phyloP scores from a whole-genome alignment of 2,888 invertebrate species.

The Acleris emargana region DNA sequence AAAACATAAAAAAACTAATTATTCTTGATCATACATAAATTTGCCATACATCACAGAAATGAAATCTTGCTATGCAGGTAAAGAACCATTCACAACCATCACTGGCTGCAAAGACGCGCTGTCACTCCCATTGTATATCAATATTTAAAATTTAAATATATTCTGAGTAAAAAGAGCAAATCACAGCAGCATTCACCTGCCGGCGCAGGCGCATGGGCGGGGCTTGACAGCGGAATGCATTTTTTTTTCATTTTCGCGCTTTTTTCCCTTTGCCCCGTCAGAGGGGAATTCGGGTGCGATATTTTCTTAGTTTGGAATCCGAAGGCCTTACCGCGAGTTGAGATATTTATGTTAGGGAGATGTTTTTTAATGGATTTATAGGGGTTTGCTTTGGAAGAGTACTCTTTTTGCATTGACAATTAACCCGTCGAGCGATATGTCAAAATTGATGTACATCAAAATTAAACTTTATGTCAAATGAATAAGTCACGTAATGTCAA shows the following conservation, averaged over 20 bases:
- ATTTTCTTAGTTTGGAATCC: conserved; percentile 79
- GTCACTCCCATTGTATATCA: conserved; percentile 76
- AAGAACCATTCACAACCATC: conserved; percentile 8
- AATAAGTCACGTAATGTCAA: too few species aligned
- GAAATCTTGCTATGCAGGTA: too few species aligned
- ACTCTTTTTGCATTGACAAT: conserved; percentile 2
- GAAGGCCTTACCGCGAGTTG: conserved; percentile 72
- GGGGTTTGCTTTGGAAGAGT: conserved; percentile 46
- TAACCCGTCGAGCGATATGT: too few species aligned
- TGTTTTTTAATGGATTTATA: conserved; percentile 72
- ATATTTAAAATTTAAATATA: conserved; percentile 68
- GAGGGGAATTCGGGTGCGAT: conserved; percentile 82
- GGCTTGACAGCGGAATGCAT: conserved; percentile 64
- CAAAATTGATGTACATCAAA: too few species aligned
- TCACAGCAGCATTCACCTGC: conserved; percentile 79
- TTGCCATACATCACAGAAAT: too few species aligned
- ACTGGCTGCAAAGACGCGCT: conserved; percentile 41
- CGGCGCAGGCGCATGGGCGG: conserved; percentile 75
- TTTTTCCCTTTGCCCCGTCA: conserved; percentile 74
- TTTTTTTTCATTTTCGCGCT: conserved; percentile 55
- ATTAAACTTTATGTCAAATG: too few species aligned
- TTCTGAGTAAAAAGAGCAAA: conserved; percentile 69
- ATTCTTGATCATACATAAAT: too few species aligned
- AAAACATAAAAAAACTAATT: too few species aligned
- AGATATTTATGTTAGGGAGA: conserved; percentile 73